Conservation (phyloP, 2,797 vertebrate genomes). For the Chelmon rostratus region DNA sequence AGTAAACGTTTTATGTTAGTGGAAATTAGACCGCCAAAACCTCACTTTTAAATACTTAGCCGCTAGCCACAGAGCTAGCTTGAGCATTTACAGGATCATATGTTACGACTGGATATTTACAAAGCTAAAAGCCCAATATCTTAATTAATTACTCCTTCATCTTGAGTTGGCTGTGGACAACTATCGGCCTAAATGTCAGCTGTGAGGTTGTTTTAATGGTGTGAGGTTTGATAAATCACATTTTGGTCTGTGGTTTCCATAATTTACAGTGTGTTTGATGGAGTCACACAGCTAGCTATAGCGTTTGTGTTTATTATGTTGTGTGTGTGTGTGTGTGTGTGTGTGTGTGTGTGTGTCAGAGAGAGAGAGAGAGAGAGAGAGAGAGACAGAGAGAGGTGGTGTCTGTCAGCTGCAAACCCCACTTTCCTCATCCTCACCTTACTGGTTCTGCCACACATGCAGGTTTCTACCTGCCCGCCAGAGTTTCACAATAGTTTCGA, state of each 20-base stretch:
- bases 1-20: not conserved
- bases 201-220: not conserved
- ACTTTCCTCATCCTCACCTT: slow-evolving; percentile 66
- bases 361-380: not conserved
- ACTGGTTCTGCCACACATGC: slow-evolving; percentile 85
- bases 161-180: too few species aligned
- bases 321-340: not conserved
- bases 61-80: not conserved
- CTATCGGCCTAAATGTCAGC: not conserved
- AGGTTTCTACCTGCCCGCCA: slow-evolving; percentile 82
- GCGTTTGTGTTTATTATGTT: not conserved
- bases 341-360: not conserved
- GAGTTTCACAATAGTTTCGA: slow-evolving; percentile 85
- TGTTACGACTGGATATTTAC: not conserved
- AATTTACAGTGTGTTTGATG: not conserved
- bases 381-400: not conserved
- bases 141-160: not conserved
- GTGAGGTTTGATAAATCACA: too few species aligned
- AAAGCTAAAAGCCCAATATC: not conserved
- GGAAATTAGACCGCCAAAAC: too few species aligned
- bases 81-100: not conserved
- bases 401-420: slow-evolving; percentile 37
- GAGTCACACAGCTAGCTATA: too few species aligned
- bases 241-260: not conserved
- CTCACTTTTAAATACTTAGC: too few species aligned